Conservation (phyloP, 2,113 vertebrate genomes). For the Regulus satrapa region DNA sequence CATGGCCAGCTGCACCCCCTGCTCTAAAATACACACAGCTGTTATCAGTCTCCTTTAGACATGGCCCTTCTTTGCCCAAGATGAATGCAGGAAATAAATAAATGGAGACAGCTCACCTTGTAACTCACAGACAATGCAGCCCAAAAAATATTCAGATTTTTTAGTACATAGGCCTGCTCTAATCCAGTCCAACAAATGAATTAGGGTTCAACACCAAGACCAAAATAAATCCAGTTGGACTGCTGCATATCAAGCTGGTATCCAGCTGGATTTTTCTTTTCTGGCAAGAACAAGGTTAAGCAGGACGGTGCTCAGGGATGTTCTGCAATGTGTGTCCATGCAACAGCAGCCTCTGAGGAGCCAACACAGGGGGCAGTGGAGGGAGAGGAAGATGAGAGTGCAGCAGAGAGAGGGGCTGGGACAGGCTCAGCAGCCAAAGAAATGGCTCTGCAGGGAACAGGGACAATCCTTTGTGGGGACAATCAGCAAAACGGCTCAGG, state of each 20-base stretch:
- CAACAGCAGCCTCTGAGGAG: neutral
- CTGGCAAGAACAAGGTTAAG: neutral
- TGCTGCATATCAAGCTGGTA: neutral
- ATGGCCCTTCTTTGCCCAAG: neutral
- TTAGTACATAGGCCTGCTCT: neutral
- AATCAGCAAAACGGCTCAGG: fast-evolving
- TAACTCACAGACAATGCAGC: neutral
- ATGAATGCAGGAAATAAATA: neutral
- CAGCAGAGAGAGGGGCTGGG: neutral
- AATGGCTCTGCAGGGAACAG: fast-evolving
- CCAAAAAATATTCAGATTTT: neutral
- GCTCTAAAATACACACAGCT: neutral
- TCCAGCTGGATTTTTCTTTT: neutral
- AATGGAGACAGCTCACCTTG: neutral
- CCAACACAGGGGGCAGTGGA: fast-evolving
- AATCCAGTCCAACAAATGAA: neutral
- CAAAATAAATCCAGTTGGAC: neutral
- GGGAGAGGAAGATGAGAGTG: neutral
- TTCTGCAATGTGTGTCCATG: neutral
- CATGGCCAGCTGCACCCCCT: neutral
- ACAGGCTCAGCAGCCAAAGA: neutral
- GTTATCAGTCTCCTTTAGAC: fast-evolving
- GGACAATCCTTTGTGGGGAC: fast-evolving
- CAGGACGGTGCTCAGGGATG: neutral
- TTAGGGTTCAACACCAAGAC: neutral